Evolutionary conservation across 2,797 vertebrate genomes (phyloP).

Genomic region (Melanotaenia pygmaea): DNA sequence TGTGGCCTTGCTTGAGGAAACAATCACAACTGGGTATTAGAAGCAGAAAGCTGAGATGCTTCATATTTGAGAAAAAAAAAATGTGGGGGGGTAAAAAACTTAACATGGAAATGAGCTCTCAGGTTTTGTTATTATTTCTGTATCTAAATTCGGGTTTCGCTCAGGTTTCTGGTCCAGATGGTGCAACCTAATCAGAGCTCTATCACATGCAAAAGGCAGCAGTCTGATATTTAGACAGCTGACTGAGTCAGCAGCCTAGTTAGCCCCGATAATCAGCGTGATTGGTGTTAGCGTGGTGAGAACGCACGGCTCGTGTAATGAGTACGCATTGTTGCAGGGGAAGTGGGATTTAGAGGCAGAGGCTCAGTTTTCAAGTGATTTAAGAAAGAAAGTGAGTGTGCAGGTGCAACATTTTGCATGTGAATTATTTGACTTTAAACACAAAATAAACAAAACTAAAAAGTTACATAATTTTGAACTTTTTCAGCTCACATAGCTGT

Average conservation of each 20-base stretch:
- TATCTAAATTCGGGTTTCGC: conserved; percentile 59
- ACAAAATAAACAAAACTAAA: conserved; percentile 10
- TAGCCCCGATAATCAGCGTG: conserved; percentile 66
- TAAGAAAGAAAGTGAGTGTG: conserved; percentile 43
- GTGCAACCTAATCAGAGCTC: conserved; percentile 64
- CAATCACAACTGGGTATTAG: conserved; percentile 39
- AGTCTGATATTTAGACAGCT: conserved; percentile 78
- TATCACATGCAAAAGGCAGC: conserved; percentile 66
- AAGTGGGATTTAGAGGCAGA: conserved; percentile 35
- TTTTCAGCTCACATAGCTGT: neutral
- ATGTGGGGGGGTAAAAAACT: neutral
- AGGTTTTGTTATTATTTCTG: conserved; percentile 66
- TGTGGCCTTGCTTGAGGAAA: conserved; percentile 44
- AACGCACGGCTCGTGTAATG: conserved; percentile 49
- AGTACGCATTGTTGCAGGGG: conserved; percentile 49
- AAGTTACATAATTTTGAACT: conserved; percentile 1
- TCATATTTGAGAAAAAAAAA: conserved; percentile 21
- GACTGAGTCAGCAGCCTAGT: conserved; percentile 69
- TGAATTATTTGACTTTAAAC: conserved; percentile 6
- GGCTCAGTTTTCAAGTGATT: conserved; percentile 44
- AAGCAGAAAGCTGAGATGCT: conserved; percentile 38
- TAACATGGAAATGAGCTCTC: conserved; percentile 52
- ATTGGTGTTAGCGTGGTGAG: conserved; percentile 65
- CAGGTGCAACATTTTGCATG: conserved; percentile 25
- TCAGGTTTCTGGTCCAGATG: conserved; percentile 72